phyloP scores from a whole-genome alignment of 2,113 vertebrate species.

The Alexandromys fortis region DNA sequence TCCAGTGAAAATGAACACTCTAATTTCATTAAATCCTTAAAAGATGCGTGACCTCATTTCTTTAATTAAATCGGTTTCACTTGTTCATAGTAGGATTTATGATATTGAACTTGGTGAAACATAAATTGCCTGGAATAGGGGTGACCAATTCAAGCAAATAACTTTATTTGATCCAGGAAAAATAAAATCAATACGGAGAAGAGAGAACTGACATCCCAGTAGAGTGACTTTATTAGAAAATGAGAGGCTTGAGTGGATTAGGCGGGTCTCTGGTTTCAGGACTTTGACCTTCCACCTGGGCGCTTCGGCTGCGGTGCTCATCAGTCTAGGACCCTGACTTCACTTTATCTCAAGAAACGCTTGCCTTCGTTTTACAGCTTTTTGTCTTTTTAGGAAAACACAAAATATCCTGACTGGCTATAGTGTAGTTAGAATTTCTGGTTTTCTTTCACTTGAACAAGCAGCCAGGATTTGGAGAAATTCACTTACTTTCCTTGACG shows the following conservation, averaged over 20 bases:
- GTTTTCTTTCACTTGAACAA: conserved; percentile 53
- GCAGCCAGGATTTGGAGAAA: neutral
- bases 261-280: conserved; percentile 55
- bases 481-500: conserved; percentile 14
- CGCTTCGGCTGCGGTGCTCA: neutral
- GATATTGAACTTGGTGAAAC: conserved; percentile 40
- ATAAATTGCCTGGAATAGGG: conserved; percentile 32
- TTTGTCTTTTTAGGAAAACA: neutral
- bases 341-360: conserved; percentile 10
- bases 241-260: conserved; percentile 38
- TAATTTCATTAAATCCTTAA: conserved; percentile 53
- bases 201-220: conserved; percentile 15
- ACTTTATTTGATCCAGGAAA: conserved; percentile 69
- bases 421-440: neutral
- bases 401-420: neutral
- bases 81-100: conserved; percentile 64
- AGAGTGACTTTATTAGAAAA: conserved; percentile 53
- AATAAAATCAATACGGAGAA: conserved; percentile 57
- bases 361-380: neutral
- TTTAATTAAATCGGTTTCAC: conserved; percentile 55
- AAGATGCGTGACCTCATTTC: conserved; percentile 48
- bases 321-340: neutral
- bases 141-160: conserved; percentile 69
- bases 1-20: neutral
- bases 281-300: neutral